Base-by-base conservation (phyloP, 2,888 invertebrate species). In the Protodeltote pygarga region DNA sequence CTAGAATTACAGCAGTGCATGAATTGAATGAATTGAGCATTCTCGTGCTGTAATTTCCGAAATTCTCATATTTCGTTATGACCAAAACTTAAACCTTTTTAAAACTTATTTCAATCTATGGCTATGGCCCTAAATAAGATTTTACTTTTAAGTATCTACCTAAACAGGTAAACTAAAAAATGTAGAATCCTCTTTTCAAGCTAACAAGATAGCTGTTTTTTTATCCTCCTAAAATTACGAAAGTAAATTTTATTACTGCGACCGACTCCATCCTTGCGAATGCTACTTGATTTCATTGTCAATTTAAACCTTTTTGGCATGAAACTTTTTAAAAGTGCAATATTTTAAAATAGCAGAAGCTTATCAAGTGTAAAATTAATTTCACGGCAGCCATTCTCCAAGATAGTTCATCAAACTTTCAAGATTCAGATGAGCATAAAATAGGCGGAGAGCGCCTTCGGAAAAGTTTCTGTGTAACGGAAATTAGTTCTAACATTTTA, bases 351-450 rank as follows among this genome's bases (percentile, higher is more conserved):
- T 74, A 72, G 55, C 74, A 53, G 45, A 54, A 69, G 59, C 72
- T 79, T 77, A 75, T 77, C 75, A 79, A 84, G 82, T 82, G 81
- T 82, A 73, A 84, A 84, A 85, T 82, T 81, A 84, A 83, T 83
- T 84, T 77, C 52, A 66, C 71, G 74, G 75, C 71, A 75, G 68
- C 71, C 67, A 71, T 75, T 71, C 68, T 61, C 54, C 48, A 47
- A 63, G 79, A 84, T 83, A 85, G 81, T 85, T 84, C 76, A 80
- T 77, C 79, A 80, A 81, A 80, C 71, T 81, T 80, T 68, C 66
- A 65, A 67, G 69, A 66, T 64, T 77, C 75, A 75, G 83, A 81
- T 73, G 79, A 76, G 81, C 82, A 79, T 81, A 76, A 82, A 83
- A 79, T 80, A 78, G 75, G 67, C 65, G 51, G 59, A 55, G 50